Percentiles rank a stretch among this genome's conserved stretches.
phyloP scores from a whole-genome alignment of 1,140 invertebrate species.

The Pseudomyrmex dendroicus region DNA sequence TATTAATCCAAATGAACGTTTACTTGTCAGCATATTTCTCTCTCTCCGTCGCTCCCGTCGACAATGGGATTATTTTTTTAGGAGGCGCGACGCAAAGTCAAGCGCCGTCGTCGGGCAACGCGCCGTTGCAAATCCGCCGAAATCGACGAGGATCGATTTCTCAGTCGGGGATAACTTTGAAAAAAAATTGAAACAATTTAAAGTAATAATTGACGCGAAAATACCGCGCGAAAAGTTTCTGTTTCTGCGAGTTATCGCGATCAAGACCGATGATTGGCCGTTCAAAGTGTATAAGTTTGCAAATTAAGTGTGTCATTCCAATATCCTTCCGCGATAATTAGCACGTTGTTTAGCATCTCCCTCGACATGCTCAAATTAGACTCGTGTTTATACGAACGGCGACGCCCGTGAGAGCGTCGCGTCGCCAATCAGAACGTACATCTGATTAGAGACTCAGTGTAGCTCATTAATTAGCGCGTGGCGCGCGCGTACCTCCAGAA shows the following conservation, averaged over 20 bases:
- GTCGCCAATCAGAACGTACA: conserved; percentile 79
- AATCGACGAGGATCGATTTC: conserved; percentile 31
- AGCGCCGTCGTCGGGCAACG: conserved; percentile 11
- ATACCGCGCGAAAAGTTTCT: not conserved
- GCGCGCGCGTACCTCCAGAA: conserved; percentile 45
- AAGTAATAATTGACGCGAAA: conserved; percentile 4
- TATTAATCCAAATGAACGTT: conserved; percentile 75
- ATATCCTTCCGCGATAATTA: conserved; percentile 68
- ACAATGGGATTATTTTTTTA: conserved; percentile 38
- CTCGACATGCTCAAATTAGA: conserved; percentile 76
- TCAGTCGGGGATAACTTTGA: not conserved
- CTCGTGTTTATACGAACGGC: conserved; percentile 75
- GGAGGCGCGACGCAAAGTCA: conserved; percentile 27
- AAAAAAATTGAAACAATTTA: not conserved
- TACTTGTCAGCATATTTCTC: conserved; percentile 66
- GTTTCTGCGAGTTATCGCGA: conserved; percentile 9
- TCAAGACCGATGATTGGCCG: conserved; percentile 22
- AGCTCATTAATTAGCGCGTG: conserved; percentile 78
- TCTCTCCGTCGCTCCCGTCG: conserved; percentile 25
- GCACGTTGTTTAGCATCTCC: conserved; percentile 61
- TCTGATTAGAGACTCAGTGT: conserved; percentile 81
- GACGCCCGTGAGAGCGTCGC: conserved; percentile 53
- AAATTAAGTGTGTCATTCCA: conserved; percentile 48
- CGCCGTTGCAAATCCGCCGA: conserved; percentile 15
- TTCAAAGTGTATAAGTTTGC: not conserved